These are phyloP conservation scores for Drosophila incognita DNA, from an alignment of 2,888 invertebrate species.

Conservation along the genomic window DNA sequence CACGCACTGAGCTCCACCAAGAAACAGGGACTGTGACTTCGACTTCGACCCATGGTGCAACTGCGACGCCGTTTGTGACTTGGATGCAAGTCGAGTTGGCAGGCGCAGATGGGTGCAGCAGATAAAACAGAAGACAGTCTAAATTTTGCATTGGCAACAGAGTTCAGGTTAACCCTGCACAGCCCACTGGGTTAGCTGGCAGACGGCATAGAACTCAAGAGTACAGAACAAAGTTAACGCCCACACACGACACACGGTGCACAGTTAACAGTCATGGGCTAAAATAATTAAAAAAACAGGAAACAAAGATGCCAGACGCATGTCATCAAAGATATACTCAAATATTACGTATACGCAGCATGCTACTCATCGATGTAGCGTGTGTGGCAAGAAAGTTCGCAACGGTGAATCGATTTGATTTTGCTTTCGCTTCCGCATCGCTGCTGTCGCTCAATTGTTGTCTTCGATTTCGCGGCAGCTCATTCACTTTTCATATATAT, in stretches of 20 bases:
- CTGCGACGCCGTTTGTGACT: constrained; percentile 3
- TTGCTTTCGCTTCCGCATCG: constrained; percentile 58
- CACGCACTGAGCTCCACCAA: constrained; percentile 38
- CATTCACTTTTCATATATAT: constrained; percentile 48
- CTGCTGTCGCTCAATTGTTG: constrained; percentile 52
- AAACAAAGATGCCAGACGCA: constrained; percentile 58
- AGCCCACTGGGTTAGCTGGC: constrained; percentile 21
- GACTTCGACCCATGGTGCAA: neutral
- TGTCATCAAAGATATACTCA: constrained; percentile 39
- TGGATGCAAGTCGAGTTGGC: constrained; percentile 42
- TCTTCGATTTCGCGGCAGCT: constrained; percentile 48
- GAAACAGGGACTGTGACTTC: constrained; percentile 5
- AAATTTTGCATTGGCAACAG: constrained; percentile 57
- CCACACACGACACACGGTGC: constrained; percentile 17
- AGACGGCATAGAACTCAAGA: neutral
- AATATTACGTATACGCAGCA: constrained; percentile 71
- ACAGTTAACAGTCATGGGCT: neutral
- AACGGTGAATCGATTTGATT: constrained; percentile 26
- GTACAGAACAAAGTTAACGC: constrained; percentile 14
- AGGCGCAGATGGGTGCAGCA: constrained; percentile 61
- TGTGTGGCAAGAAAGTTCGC: constrained; percentile 12
- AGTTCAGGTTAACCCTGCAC: constrained; percentile 44
- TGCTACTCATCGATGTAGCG: constrained; percentile 38
- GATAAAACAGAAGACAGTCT: constrained; percentile 48
- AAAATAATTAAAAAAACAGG: constrained; percentile 25